Conservation (phyloP, 2,888 invertebrate species). For the Vanessa cardui region DNA sequence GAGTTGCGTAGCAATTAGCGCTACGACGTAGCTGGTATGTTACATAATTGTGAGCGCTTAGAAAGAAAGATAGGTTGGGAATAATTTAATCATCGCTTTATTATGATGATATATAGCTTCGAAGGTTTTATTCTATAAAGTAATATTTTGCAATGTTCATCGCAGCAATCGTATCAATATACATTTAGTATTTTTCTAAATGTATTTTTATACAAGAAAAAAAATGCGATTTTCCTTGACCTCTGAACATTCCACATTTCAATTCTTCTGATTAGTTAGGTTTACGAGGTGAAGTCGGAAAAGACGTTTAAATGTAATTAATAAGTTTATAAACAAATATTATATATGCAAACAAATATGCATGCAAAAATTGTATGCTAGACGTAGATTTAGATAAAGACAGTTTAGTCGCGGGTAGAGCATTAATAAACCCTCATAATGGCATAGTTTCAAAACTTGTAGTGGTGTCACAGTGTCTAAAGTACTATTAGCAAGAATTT, state of each 20-base stretch:
- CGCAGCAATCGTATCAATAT: too few relatives aligned
- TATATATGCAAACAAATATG: background rate
- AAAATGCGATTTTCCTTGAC: too few relatives aligned
- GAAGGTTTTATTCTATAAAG: too few relatives aligned
- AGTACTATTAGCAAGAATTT: constrained; percentile 2
- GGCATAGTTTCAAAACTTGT: constrained; percentile 7
- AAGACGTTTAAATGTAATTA: too few relatives aligned
- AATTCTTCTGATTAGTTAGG: too few relatives aligned
- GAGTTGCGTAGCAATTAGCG: constrained; percentile 79
- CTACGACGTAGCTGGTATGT: constrained; percentile 59
- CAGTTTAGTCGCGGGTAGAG: background rate
- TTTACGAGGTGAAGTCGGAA: too few relatives aligned
- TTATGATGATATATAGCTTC: background rate
- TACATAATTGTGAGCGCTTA: constrained; percentile 29
- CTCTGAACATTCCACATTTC: too few relatives aligned
- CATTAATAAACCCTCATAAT: constrained; percentile 8
- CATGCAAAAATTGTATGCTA: background rate
- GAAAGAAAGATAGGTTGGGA: constrained; percentile 21
- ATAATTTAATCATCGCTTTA: constrained; percentile 21
- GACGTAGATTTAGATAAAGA: background rate
- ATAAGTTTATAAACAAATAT: background rate
- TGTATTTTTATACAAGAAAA: too few relatives aligned
- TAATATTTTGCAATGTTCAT: too few relatives aligned
- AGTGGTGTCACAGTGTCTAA: constrained; percentile 1
- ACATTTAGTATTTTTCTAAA: too few relatives aligned